Evolutionary conservation across 2,797 vertebrate genomes (phyloP).

Genomic region (Catostomus latipinnis): DNA sequence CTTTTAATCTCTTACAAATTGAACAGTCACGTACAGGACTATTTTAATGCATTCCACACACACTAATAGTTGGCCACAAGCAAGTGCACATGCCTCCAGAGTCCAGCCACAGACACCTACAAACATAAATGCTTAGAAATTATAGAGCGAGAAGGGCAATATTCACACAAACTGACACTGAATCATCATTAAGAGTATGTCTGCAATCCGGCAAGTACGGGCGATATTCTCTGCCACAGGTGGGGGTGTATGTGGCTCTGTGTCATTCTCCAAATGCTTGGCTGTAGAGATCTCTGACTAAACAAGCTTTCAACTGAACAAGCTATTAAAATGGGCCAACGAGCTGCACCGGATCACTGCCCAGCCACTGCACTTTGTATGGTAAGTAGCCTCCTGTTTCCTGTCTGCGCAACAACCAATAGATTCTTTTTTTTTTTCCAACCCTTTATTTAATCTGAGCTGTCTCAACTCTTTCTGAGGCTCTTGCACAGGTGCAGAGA

Average conservation of each 20-base stretch:
- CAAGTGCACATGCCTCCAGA: neutral
- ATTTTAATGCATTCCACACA: constrained; percentile 14
- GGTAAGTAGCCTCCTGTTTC: constrained; percentile 46
- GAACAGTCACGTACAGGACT: constrained; percentile 7
- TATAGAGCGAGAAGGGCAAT: neutral
- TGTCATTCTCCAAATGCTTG: neutral
- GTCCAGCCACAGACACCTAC: constrained; percentile 11
- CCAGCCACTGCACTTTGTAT: constrained; percentile 46
- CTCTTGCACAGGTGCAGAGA: constrained; percentile 19
- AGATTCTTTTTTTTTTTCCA: neutral
- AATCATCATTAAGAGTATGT: constrained; percentile 34
- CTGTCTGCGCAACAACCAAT: constrained; percentile 28
- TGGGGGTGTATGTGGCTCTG: neutral
- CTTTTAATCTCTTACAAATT: neutral
- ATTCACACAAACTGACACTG: constrained; percentile 13
- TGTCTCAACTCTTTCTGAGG: constrained; percentile 7
- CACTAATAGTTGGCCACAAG: constrained; percentile 14
- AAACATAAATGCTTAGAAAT: constrained; percentile 30
- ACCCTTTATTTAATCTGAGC: constrained; percentile 38
- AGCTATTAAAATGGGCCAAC: constrained; percentile 43
- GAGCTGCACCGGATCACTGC: constrained; percentile 32
- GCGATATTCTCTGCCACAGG: neutral
- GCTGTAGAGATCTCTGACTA: constrained; percentile 38
- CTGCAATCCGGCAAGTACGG: neutral
- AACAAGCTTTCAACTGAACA: constrained; percentile 39